Conservation (phyloP, 2,888 invertebrate genomes). For the Platypus cylindrus region DNA sequence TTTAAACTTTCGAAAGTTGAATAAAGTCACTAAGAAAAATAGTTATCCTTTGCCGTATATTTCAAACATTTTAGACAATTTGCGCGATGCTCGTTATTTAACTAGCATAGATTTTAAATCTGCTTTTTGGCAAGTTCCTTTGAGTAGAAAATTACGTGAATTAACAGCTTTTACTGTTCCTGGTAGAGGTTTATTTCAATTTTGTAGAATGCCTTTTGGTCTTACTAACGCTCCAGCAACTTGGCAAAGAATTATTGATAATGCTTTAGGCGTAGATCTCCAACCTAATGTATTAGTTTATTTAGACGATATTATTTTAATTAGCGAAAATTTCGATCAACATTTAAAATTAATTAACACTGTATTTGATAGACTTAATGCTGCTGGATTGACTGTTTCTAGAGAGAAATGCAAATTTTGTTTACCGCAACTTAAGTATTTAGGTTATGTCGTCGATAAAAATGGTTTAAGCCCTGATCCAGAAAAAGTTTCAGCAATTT, state of each 20-base stretch:
- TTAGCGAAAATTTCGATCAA: conserved; percentile 7
- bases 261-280: conserved; percentile 17
- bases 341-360: conserved; percentile 13
- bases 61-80: conserved; percentile 20
- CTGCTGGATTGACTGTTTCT: conserved; percentile 19
- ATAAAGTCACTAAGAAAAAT: conserved; percentile 22
- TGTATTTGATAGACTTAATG: conserved; percentile 12
- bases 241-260: conserved; percentile 22
- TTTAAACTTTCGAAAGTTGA: conserved; percentile 24
- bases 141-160: conserved; percentile 15
- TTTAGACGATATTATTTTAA: conserved; percentile 17
- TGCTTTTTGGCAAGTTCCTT: conserved; percentile 23
- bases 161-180: conserved; percentile 25
- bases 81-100: conserved; percentile 22
- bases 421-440: conserved; percentile 18
- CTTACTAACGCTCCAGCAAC: conserved; percentile 23
- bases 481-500: conserved; percentile 16
- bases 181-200: conserved; percentile 21
- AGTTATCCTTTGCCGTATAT: conserved; percentile 25
- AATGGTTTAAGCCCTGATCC: conserved; percentile 20
- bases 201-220: conserved; percentile 23
- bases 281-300: conserved; percentile 17
- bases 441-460: conserved; percentile 25
- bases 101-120: conserved; percentile 21
- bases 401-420: conserved; percentile 21